Percentiles rank a stretch among this genome's conserved stretches.
phyloP scores from a whole-genome alignment of 2,113 vertebrate genomes.

The Atherinomorus stipes region DNA sequence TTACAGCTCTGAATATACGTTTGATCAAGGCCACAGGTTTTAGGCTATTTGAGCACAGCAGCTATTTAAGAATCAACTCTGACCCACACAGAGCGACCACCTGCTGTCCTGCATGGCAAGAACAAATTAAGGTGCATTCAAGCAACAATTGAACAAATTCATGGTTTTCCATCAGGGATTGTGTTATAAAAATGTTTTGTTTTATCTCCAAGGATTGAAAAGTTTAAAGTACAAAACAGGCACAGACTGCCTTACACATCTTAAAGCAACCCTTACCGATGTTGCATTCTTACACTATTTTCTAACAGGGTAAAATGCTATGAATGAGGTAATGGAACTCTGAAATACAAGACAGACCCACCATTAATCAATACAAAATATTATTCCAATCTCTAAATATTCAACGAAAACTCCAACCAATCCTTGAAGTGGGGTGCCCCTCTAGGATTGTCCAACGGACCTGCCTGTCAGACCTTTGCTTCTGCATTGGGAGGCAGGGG shows the following conservation, averaged over 20 bases:
- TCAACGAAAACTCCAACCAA: too few relatives aligned
- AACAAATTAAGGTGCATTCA: conserved; percentile 62
- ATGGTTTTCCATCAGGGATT: conserved; percentile 29
- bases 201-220: conserved; percentile 37
- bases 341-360: too few relatives aligned
- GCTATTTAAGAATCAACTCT: conserved; percentile 50
- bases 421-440: too few relatives aligned
- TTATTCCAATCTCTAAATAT: too few relatives aligned
- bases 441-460: too few relatives aligned
- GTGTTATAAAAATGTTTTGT: conserved; percentile 34
- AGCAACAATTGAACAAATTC: conserved; percentile 58
- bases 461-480: too few relatives aligned
- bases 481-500: too few relatives aligned
- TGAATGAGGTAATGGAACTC: too few relatives aligned
- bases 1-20: conserved; percentile 46
- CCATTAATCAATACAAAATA: too few relatives aligned
- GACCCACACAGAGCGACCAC: conserved; percentile 43
- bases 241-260: background rate
- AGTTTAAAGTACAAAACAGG: background rate
- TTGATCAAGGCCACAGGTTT: conserved; percentile 51
- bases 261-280: too few relatives aligned
- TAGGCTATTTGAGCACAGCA: conserved; percentile 9
- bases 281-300: too few relatives aligned
- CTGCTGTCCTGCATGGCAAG: conserved; percentile 20
- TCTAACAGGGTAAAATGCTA: too few relatives aligned